These are phyloP conservation scores for Trachythela sp. DNA, from an alignment of 64 coral and sea anemone genomes.

Conservation along the genomic window DNA sequence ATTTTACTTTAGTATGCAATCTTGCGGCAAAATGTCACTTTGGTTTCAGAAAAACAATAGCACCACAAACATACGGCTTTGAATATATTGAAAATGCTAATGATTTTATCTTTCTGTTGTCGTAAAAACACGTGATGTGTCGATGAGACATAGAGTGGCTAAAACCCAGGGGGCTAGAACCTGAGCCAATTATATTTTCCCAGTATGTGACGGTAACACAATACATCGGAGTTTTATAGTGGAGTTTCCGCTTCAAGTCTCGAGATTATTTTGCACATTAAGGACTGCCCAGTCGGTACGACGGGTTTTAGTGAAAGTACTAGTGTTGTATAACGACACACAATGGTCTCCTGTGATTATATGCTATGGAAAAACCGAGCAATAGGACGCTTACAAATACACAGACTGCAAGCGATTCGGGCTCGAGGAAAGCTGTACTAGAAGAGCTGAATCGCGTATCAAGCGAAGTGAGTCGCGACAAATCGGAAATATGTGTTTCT, in stretches of 20 bases:
- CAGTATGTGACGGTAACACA: background rate
- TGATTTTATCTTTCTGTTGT: background rate
- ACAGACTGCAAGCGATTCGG: background rate
- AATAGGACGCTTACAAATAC: background rate
- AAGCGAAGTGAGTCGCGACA: background rate
- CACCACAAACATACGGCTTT: background rate
- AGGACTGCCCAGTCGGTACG: background rate
- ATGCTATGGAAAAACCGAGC: background rate
- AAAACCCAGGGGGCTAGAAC: background rate
- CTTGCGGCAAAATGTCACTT: too few species aligned
- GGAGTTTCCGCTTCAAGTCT: background rate
- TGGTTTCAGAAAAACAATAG: too few species aligned
- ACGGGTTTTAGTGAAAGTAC: background rate
- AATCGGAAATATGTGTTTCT: background rate
- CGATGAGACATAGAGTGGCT: background rate
- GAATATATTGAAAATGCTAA: constrained; percentile 3
- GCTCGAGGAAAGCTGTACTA: background rate
- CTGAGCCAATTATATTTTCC: background rate
- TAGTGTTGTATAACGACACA: background rate
- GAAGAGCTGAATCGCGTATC: background rate
- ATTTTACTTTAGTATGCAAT: too few species aligned
- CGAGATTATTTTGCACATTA: background rate
- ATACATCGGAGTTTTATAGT: background rate
- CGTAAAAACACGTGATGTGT: background rate
- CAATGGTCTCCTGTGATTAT: background rate